These are phyloP conservation scores for Panulirus ornatus DNA, from an alignment of 1,140 invertebrate genomes.

Conservation along the genomic window DNA sequence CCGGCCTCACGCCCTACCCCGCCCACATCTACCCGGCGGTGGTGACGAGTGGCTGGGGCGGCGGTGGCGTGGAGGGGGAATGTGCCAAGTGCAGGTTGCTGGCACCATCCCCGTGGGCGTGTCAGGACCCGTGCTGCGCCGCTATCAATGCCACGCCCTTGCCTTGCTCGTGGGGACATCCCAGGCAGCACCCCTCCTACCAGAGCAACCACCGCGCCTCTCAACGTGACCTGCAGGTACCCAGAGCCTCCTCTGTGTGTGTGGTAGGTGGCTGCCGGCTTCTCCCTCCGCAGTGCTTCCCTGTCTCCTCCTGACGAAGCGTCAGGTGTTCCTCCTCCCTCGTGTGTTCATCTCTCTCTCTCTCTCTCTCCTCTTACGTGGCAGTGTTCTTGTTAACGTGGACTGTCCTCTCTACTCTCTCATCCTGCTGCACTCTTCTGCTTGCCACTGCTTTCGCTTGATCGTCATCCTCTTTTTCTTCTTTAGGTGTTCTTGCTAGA, in stretches of 20 bases:
- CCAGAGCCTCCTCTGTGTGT: constrained; percentile 34
- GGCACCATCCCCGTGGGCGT: constrained; percentile 22
- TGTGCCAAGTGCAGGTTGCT: constrained; percentile 30
- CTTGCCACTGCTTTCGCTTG: too few relatives aligned
- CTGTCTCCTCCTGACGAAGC: too few relatives aligned
- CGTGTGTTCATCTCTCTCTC: too few relatives aligned
- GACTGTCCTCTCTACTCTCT: too few relatives aligned
- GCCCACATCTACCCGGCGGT: neutral
- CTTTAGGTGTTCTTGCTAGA: too few relatives aligned
- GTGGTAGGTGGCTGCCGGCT: constrained; percentile 6
- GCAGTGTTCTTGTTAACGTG: too few relatives aligned
- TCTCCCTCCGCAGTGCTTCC: too few relatives aligned
- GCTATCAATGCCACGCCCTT: neutral
- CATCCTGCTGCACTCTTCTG: too few relatives aligned
- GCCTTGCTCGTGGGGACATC: neutral
- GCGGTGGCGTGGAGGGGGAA: neutral
- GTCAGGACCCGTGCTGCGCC: constrained; percentile 31
- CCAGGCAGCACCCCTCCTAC: neutral
- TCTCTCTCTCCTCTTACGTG: too few relatives aligned
- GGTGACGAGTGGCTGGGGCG: neutral
- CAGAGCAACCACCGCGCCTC: neutral
- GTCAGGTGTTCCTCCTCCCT: too few relatives aligned
- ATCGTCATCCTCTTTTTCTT: too few relatives aligned
- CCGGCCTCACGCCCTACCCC: neutral
- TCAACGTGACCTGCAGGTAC: neutral